Evolutionary conservation across 2,888 invertebrate species (phyloP).

Genomic region (Hyposoter didymator): DNA sequence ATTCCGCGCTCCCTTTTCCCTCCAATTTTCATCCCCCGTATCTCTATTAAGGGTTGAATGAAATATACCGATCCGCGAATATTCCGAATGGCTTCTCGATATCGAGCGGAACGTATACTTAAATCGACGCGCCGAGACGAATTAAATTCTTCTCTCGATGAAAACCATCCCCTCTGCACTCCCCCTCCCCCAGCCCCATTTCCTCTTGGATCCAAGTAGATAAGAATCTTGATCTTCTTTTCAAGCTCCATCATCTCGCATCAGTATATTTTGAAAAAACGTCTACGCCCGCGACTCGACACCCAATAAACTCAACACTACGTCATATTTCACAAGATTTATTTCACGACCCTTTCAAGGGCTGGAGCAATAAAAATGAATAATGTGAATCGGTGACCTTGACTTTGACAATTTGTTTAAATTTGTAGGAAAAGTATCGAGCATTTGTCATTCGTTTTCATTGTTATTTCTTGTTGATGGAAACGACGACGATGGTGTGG

Average conservation of each 20-base stretch:
- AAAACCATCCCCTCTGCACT: conserved; percentile 1
- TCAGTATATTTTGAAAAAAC: conserved; percentile 32
- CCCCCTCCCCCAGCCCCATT: not conserved
- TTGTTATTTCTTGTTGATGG: not conserved
- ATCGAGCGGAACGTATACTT: conserved; percentile 38
- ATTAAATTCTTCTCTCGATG: conserved; percentile 51
- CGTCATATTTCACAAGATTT: conserved; percentile 40
- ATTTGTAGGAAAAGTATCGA: not conserved
- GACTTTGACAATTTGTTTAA: not conserved
- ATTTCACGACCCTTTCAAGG: conserved; percentile 23
- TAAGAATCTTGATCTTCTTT: conserved; percentile 39
- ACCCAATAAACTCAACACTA: conserved; percentile 25
- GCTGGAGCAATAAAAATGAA: conserved; percentile 22
- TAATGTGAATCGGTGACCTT: conserved; percentile 13
- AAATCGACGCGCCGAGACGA: conserved; percentile 54
- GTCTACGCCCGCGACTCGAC: conserved; percentile 8
- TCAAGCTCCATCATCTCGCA: conserved; percentile 41
- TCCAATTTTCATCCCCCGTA: conserved; percentile 12
- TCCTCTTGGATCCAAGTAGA: conserved; percentile 15
- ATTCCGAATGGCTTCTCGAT: conserved; percentile 44
- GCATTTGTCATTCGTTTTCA: not conserved
- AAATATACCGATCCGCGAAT: conserved; percentile 46
- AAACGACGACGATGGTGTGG: not conserved
- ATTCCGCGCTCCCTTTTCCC: conserved; percentile 11
- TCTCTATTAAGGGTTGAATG: conserved; percentile 57